A percentile compares a stretch with the other conserved stretches of the same genome.
Conservation (phyloP, 2,888 invertebrate genomes). For the Agrotis clavis region DNA sequence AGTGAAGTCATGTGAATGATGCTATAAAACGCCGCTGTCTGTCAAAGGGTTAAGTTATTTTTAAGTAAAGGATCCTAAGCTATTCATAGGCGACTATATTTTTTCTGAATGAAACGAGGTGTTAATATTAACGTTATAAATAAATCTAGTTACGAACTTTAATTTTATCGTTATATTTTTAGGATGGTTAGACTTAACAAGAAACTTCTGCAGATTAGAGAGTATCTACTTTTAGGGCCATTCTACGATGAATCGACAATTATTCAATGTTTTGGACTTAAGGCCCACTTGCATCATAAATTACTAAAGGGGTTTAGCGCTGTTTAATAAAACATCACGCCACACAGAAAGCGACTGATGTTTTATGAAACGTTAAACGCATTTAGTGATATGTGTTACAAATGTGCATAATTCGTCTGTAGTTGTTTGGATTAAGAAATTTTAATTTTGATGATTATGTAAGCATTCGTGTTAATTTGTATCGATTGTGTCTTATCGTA, state of each 20-base stretch:
- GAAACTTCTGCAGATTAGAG: neutral
- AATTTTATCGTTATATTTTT: no score
- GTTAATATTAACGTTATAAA: neutral
- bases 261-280: neutral
- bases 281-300: neutral
- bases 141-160: neutral
- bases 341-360: neutral
- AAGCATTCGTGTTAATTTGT: conserved; percentile 15
- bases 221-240: conserved; percentile 27
- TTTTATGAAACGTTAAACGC: neutral
- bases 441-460: neutral
- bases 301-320: neutral
- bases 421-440: neutral
- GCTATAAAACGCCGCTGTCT: neutral
- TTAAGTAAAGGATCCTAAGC: conserved; percentile 8
- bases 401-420: neutral
- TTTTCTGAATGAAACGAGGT: neutral
- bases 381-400: neutral
- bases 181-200: neutral
- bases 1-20: conserved; percentile 29
- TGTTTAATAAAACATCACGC: neutral
- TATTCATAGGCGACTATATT: neutral
- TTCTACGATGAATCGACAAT: conserved; percentile 41
- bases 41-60: conserved; percentile 22
- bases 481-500: conserved; percentile 45